These are phyloP conservation scores for Diarsia dahlii DNA, from an alignment of 2,888 invertebrate species.

Conservation along the genomic window DNA sequence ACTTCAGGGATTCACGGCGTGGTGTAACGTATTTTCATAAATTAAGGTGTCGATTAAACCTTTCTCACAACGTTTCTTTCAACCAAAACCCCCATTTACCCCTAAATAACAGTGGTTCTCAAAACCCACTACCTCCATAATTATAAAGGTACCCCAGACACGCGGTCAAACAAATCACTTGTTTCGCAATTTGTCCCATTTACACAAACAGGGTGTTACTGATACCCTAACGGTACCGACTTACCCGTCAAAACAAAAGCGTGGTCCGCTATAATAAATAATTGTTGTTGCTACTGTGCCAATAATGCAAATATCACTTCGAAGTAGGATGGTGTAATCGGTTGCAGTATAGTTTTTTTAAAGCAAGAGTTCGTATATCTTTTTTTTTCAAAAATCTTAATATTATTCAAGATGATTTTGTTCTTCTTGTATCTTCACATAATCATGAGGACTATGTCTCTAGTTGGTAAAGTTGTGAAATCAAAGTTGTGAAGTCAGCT, in stretches of 20 bases:
- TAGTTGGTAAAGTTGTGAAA: background rate
- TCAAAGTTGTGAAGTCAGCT: background rate
- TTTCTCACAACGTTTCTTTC: background rate
- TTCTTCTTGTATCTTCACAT: no score
- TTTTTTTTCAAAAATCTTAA: background rate
- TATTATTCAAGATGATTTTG: no score
- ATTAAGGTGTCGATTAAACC: background rate
- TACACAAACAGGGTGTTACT: conserved; percentile 22
- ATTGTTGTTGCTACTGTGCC: background rate
- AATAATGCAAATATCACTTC: background rate
- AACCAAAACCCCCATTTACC: background rate
- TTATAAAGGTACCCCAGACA: conserved; percentile 12
- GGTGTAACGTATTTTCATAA: background rate
- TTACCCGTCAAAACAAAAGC: conserved; percentile 8
- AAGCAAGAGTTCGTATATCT: background rate
- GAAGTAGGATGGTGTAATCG: background rate
- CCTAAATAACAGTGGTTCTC: background rate
- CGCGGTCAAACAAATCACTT: conserved; percentile 19
- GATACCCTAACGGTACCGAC: background rate
- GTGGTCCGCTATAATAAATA: background rate
- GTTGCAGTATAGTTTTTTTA: background rate
- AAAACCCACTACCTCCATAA: background rate
- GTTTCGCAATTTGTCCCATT: conserved; percentile 17
- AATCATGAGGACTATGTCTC: background rate
- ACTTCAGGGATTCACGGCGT: background rate